phyloP scores from a whole-genome alignment of 2,888 invertebrate species.

The Teleogryllus oceanicus region DNA sequence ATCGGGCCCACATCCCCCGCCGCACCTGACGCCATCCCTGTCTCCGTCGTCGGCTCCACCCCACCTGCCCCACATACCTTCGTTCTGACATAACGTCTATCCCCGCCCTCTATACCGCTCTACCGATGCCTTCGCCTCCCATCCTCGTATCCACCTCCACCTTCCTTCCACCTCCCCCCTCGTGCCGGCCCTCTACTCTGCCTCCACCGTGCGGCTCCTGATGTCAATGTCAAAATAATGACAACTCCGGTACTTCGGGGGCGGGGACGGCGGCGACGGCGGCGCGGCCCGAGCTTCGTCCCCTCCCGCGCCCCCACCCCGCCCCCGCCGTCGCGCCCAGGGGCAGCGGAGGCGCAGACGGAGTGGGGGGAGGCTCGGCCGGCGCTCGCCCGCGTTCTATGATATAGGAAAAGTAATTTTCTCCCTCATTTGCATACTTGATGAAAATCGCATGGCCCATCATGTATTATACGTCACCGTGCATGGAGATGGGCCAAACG shows the following conservation, averaged over 20 bases:
- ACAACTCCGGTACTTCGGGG: constrained; percentile 42
- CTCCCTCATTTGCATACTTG: constrained; percentile 45
- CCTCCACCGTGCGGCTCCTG: constrained; percentile 32
- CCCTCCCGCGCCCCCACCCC: neutral
- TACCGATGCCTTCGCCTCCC: too few species aligned
- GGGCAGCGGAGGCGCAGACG: constrained; percentile 11
- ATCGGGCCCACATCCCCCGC: too few species aligned
- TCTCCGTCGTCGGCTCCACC: too few species aligned
- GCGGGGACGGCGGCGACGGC: too few species aligned
- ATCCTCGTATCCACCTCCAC: too few species aligned
- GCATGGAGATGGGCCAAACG: constrained; percentile 3
- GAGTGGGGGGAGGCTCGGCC: constrained; percentile 19
- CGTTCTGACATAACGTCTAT: too few species aligned
- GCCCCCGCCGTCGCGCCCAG: neutral
- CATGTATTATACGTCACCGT: constrained; percentile 30
- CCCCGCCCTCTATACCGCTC: too few species aligned
- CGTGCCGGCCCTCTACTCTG: neutral
- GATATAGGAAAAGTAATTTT: constrained; percentile 38
- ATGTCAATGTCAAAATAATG: constrained; percentile 53
- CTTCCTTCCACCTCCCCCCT: too few species aligned
- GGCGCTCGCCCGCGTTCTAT: constrained; percentile 4
- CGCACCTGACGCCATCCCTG: too few species aligned
- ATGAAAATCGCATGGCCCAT: constrained; percentile 50
- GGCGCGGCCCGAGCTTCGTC: neutral
- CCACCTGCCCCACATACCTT: too few species aligned